A percentile compares a stretch with the other conserved stretches of the same genome.
phyloP scores from a whole-genome alignment of 2,113 vertebrate genomes.

The Corydoras sp. region DNA sequence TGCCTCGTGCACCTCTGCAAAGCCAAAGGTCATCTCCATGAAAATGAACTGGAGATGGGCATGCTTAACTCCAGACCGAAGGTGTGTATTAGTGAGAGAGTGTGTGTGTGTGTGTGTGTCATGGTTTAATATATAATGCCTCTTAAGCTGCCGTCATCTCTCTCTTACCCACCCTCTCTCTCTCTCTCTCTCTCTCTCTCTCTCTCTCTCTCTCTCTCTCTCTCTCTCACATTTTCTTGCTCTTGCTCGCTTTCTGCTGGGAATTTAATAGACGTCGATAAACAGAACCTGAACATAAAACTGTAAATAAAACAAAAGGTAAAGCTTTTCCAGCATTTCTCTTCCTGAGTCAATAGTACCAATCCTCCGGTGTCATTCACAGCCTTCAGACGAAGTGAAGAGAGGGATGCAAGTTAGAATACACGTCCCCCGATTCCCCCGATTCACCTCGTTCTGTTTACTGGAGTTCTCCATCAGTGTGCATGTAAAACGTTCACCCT shows the following conservation, averaged over 20 bases:
- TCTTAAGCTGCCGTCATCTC: neutral
- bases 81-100: slow-evolving; percentile 56
- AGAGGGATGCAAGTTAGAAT: too few relatives aligned
- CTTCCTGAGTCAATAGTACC: too few relatives aligned
- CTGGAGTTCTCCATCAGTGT: too few relatives aligned
- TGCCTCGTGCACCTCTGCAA: slow-evolving; percentile 90
- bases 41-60: slow-evolving; percentile 89
- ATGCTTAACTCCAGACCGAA: slow-evolving; percentile 85
- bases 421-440: too few relatives aligned
- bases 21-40: slow-evolving; percentile 79
- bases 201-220: neutral
- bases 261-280: neutral
- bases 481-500: too few relatives aligned
- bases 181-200: neutral
- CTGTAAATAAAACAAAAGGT: neutral
- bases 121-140: neutral
- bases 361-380: too few relatives aligned
- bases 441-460: too few relatives aligned
- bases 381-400: too few relatives aligned
- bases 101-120: neutral
- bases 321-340: too few relatives aligned
- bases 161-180: too few relatives aligned
- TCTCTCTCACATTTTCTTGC: neutral
- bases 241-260: neutral
- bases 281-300: neutral